Evolutionary conservation across 2,113 vertebrate genomes (phyloP).

Genomic region (Ctenodactylus gundi): DNA sequence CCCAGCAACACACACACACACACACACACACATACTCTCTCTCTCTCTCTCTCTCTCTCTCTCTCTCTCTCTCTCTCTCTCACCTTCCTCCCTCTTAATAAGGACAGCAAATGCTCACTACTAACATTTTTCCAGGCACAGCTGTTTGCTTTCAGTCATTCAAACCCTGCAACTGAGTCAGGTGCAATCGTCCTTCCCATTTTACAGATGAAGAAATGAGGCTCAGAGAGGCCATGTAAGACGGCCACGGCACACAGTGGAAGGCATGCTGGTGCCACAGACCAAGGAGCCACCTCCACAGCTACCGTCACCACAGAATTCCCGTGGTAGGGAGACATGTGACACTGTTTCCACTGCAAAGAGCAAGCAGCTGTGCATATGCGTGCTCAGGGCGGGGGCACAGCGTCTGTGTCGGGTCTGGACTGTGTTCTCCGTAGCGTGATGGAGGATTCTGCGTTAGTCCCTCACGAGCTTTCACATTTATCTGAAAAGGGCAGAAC

Average conservation of each 20-base stretch:
- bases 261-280: neutral
- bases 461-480: neutral
- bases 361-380: neutral
- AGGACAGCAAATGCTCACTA: neutral
- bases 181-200: no score
- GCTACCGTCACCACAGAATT: neutral
- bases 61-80: no score
- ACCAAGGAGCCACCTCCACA: no score
- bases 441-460: neutral
- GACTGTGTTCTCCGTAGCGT: neutral
- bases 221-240: neutral
- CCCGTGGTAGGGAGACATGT: neutral
- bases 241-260: neutral
- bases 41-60: no score
- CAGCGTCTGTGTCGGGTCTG: neutral
- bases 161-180: neutral
- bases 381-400: neutral
- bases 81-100: no score
- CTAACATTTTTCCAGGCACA: neutral
- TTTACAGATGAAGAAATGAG: neutral
- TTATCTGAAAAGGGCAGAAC: neutral
- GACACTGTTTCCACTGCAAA: neutral
- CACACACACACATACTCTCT: no score
- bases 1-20: neutral
- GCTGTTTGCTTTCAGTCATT: accelerated